Evolutionary conservation across 2,113 vertebrate genomes (phyloP).

Genomic region (Epinephelus moara): DNA sequence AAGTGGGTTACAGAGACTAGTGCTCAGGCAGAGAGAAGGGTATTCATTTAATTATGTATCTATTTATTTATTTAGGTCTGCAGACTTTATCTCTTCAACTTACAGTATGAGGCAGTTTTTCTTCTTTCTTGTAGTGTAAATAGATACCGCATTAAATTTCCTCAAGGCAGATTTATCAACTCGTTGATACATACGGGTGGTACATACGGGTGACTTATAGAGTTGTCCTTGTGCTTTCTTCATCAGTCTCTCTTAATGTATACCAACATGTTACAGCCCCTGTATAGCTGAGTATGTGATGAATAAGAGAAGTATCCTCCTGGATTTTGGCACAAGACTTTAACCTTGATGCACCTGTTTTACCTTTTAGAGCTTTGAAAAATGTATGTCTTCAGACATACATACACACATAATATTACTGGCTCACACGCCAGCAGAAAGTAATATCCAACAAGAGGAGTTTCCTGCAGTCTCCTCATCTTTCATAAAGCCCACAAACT

Average conservation of each 20-base stretch:
- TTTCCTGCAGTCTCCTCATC: slow-evolving; percentile 25
- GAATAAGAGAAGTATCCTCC: neutral
- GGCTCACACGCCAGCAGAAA: slow-evolving; percentile 14
- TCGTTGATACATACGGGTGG: neutral
- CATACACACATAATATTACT: neutral
- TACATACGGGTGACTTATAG: neutral
- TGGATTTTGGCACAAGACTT: neutral
- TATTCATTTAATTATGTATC: slow-evolving; percentile 47
- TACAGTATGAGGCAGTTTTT: slow-evolving; percentile 1
- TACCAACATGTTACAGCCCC: neutral
- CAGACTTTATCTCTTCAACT: slow-evolving; percentile 22
- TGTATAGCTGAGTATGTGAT: slow-evolving; percentile 13
- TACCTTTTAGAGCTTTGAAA: neutral
- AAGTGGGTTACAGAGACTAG: slow-evolving; percentile 53
- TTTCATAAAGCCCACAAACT: slow-evolving; percentile 41
- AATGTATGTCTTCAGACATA: neutral
- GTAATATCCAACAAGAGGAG: slow-evolving; percentile 29
- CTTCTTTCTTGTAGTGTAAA: slow-evolving; percentile 22
- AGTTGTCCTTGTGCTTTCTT: slow-evolving; percentile 2
- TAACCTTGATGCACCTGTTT: neutral
- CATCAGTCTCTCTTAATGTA: neutral
- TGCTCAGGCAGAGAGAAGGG: slow-evolving; percentile 9
- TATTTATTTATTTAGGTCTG: slow-evolving; percentile 37
- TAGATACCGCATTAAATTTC: slow-evolving; percentile 8
- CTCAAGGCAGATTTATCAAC: slow-evolving; percentile 27